phyloP scores from a whole-genome alignment of 64 coral and sea anemone genomes.

The Anthopleura sola region DNA sequence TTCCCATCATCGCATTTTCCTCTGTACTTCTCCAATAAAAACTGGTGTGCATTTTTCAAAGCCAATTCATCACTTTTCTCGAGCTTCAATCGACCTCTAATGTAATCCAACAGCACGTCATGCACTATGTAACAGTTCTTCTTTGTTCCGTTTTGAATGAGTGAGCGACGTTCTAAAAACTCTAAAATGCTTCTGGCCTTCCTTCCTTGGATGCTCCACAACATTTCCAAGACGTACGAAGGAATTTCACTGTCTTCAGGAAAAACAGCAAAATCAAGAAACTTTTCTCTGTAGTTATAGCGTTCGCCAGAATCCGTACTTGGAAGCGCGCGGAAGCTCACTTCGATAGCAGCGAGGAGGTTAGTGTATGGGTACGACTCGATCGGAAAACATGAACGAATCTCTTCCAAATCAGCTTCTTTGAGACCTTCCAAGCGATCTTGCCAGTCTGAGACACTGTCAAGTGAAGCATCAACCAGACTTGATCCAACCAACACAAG shows the following conservation, averaged over 20 bases:
- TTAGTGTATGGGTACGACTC: slow-evolving; percentile 60
- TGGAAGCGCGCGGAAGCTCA: slow-evolving; percentile 36
- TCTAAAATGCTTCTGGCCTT: slow-evolving; percentile 29
- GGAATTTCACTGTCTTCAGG: slow-evolving; percentile 60
- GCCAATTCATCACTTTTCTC: slow-evolving; percentile 17
- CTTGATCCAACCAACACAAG: slow-evolving; percentile 48
- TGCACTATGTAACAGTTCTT: slow-evolving; percentile 33
- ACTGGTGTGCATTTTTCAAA: slow-evolving; percentile 1
- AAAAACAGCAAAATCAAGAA: slow-evolving; percentile 45
- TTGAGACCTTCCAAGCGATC: slow-evolving; percentile 56
- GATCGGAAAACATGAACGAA: slow-evolving; percentile 39
- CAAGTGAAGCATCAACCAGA: slow-evolving; percentile 23
- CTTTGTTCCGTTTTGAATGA: slow-evolving; percentile 46
- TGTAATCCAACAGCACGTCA: slow-evolving; percentile 54
- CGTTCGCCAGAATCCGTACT: not conserved
- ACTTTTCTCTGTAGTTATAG: slow-evolving; percentile 17
- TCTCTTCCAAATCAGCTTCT: slow-evolving; percentile 62
- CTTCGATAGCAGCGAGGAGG: slow-evolving; percentile 58
- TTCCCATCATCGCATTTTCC: slow-evolving; percentile 11
- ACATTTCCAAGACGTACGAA: slow-evolving; percentile 41
- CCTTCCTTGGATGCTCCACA: slow-evolving; percentile 34
- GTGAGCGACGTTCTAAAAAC: slow-evolving; percentile 11
- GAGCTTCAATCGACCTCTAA: slow-evolving; percentile 27
- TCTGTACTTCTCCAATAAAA: slow-evolving; percentile 9
- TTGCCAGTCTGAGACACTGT: slow-evolving; percentile 29